phyloP scores from a whole-genome alignment of 2,113 vertebrate species.

The Thinocorus orbignyianus region DNA sequence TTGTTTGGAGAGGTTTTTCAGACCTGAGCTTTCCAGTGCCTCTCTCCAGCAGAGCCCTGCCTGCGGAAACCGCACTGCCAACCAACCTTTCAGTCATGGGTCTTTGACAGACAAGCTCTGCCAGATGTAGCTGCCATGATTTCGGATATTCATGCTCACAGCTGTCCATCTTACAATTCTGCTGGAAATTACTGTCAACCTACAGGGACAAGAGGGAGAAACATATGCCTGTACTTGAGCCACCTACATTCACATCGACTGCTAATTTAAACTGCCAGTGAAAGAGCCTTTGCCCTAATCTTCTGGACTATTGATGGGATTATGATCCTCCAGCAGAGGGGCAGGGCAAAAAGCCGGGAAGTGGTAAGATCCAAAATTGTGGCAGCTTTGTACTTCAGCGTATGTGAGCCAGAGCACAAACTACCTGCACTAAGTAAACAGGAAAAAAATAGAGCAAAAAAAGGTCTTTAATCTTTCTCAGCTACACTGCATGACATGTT shows the following conservation, averaged over 20 bases:
- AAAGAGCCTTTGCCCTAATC: background rate
- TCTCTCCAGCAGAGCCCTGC: background rate
- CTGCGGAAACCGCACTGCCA: background rate
- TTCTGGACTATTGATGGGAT: background rate
- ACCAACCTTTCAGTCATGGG: background rate
- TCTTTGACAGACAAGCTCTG: constrained; percentile 32
- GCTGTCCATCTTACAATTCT: constrained; percentile 18
- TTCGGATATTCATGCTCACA: constrained; percentile 25
- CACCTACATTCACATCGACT: background rate
- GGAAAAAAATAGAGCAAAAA: background rate
- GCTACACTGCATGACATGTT: background rate
- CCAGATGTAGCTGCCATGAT: constrained; percentile 34
- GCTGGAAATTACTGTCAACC: constrained; percentile 38
- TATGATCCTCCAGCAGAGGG: background rate
- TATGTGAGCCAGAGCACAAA: background rate
- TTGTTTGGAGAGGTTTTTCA: background rate
- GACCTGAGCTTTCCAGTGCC: background rate
- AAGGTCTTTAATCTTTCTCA: background rate
- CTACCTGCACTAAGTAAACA: background rate
- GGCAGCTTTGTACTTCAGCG: background rate
- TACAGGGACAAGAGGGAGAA: background rate
- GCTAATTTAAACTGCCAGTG: background rate
- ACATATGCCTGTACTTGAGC: background rate
- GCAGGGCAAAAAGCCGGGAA: background rate
- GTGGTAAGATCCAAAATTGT: background rate